These are phyloP conservation scores for Acanthococcus lagerstroemiae DNA, from an alignment of 2,888 invertebrate species.

Conservation along the genomic window DNA sequence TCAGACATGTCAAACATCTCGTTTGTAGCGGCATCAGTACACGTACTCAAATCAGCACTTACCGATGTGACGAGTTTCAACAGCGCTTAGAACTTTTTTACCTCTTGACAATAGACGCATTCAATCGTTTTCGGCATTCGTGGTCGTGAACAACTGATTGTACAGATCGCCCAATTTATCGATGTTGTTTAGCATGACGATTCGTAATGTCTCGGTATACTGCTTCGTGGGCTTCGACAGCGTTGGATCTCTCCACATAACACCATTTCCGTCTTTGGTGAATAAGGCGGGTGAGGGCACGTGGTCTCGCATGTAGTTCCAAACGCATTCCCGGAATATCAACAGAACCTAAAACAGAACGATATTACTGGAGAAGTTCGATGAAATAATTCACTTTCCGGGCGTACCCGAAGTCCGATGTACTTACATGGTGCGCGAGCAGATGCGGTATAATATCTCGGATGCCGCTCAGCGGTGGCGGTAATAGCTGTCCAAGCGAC, in stretches of 20 bases:
- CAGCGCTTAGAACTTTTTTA: background rate
- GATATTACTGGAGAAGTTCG: background rate
- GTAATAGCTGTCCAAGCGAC: constrained; percentile 73
- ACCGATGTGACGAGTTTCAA: too few species aligned
- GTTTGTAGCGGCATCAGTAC: too few species aligned
- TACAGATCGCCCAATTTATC: constrained; percentile 64
- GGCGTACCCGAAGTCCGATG: background rate
- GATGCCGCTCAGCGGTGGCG: constrained; percentile 68
- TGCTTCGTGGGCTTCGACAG: constrained; percentile 58
- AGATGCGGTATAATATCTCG: constrained; percentile 64
- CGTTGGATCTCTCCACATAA: constrained; percentile 62
- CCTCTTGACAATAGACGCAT: background rate
- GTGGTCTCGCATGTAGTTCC: constrained; percentile 81
- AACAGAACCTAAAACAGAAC: constrained; percentile 54
- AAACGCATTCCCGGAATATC: constrained; percentile 72
- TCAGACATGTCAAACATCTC: too few species aligned
- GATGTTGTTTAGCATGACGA: constrained; percentile 70
- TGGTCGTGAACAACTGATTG: constrained; percentile 54
- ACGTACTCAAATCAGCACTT: too few species aligned
- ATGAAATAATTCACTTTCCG: background rate
- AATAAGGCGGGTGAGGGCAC: constrained; percentile 78
- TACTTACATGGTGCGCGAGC: constrained; percentile 56
- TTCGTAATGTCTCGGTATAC: constrained; percentile 68
- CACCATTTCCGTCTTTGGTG: constrained; percentile 48
- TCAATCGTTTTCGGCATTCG: constrained; percentile 15